Conservation (phyloP, 2,797 vertebrate genomes). For the Tenualosa thibaudeaui region DNA sequence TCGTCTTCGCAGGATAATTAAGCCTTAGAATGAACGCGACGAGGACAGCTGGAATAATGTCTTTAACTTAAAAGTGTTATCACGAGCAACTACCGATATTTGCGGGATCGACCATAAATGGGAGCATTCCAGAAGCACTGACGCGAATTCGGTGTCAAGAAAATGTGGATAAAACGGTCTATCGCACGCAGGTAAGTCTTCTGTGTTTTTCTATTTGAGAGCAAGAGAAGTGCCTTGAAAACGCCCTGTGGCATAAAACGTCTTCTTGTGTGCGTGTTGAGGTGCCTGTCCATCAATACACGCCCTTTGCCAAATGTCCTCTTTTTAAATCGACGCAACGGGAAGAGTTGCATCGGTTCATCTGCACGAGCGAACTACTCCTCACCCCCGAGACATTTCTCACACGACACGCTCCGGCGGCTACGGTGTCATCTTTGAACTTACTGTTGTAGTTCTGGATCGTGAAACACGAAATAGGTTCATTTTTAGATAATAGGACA, state of each 20-base stretch:
- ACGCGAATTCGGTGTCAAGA: slow-evolving; percentile 70
- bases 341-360: slow-evolving; percentile 57
- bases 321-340: slow-evolving; percentile 57
- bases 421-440: not conserved
- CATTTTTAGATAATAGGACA: not conserved
- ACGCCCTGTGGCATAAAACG: not conserved
- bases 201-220: not conserved
- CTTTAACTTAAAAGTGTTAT: slow-evolving; percentile 68
- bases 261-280: not conserved
- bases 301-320: slow-evolving; percentile 40
- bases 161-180: slow-evolving; percentile 82
- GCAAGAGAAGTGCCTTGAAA: not conserved
- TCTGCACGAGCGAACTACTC: slow-evolving; percentile 43
- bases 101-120: slow-evolving; percentile 72
- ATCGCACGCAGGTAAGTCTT: slow-evolving; percentile 77
- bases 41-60: slow-evolving; percentile 73
- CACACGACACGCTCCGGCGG: not conserved
- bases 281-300: slow-evolving; percentile 40
- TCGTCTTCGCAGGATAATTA: slow-evolving; percentile 66
- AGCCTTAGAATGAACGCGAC: slow-evolving; percentile 70
- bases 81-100: slow-evolving; percentile 63
- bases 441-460: not conserved
- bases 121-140: slow-evolving; percentile 75
- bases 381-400: not conserved
- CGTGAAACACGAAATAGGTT: not conserved